Evolutionary conservation across 2,888 invertebrate species (phyloP).

Genomic region (Drosophila rellima): DNA sequence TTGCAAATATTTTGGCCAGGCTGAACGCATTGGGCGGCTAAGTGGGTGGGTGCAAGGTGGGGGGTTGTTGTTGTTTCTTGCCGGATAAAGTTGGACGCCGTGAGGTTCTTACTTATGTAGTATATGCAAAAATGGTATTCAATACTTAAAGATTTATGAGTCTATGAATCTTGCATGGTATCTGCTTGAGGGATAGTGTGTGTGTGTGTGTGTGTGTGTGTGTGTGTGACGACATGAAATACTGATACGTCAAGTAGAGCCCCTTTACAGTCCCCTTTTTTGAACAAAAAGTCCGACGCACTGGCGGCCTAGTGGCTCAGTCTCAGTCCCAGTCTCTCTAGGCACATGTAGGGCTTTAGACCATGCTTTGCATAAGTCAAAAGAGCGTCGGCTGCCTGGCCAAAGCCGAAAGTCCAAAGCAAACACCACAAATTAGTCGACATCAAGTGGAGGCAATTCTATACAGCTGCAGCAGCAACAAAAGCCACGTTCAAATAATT

Average conservation of each 20-base stretch:
- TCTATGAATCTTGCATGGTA: conserved; percentile 79
- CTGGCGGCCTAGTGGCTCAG: conserved; percentile 50
- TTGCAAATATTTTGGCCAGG: conserved; percentile 61
- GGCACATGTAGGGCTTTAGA: conserved; percentile 67
- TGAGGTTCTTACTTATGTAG: conserved; percentile 71
- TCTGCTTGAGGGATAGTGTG: conserved; percentile 36
- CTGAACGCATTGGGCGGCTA: conserved; percentile 27
- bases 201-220: conserved; percentile 29
- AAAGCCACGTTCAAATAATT: conserved; percentile 6
- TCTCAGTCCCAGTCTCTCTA: conserved; percentile 10
- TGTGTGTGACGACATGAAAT: conserved; percentile 67
- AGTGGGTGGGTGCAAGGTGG: neutral
- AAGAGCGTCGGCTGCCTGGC: conserved; percentile 45
- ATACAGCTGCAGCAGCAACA: conserved; percentile 19
- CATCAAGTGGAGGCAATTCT: conserved; percentile 44
- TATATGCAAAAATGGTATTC: conserved; percentile 79
- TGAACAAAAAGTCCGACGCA: conserved; percentile 49
- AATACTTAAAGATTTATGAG: conserved; percentile 80
- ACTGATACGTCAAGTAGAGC: conserved; percentile 53
- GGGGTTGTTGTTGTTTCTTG: neutral
- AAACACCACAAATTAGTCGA: conserved; percentile 81
- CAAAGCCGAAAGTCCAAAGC: conserved; percentile 71
- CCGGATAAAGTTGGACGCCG: conserved; percentile 74
- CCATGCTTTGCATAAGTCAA: conserved; percentile 72
- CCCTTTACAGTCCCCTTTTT: conserved; percentile 22